Evolutionary conservation across 2,797 vertebrate genomes (phyloP), one percentile per base, ranked within the genome.

Genomic region (Danio albolineatus): DNA sequence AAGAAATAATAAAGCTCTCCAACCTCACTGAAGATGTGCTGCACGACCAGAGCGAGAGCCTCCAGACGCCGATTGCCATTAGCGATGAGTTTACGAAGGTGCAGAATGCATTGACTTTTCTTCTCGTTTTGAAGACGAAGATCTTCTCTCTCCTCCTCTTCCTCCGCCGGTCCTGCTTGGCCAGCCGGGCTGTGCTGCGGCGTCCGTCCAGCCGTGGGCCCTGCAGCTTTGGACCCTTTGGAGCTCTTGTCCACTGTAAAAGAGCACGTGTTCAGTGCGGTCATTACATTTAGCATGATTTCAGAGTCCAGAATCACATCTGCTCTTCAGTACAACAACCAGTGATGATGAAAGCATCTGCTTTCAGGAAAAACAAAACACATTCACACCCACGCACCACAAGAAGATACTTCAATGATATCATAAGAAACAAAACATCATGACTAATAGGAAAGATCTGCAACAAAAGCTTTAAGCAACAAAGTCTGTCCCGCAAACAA

Each of bases 221-320:
- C 69, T 9, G 10, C 2, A 62, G 79, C 76, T 0, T 64, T 59
- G 4, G n/a, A 1, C 0, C 70, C 77, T 0, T 82, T 43, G 53
- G 91, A 91, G 89, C 86, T 92, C 83, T 91, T 93, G 80, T 93
- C 92, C 88, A 92, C 93, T 94, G 89, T 56, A 90, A 92, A 76
- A 91, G 83, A 90, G 4, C 8, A 13, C 49, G 54, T 38, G 62
- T 73, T 93, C 73, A 92, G 79, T 61, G 19, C 69, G 14, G 87
- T 77, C 7, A 66, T 59, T 14, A 89, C 78, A 21, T 90, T 90
- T 69, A 92, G 80, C 90, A 93, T 91, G 39, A 80, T 71, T 74
- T 74, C 78, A 53, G 28, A 19, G 49, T 65, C 48, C 73, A 78
- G 16, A 43, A 56, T 56, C 53, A 49, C 57, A 57, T 83, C 74